Conservation (phyloP, 2,113 vertebrate genomes). For the Centropristis striata region DNA sequence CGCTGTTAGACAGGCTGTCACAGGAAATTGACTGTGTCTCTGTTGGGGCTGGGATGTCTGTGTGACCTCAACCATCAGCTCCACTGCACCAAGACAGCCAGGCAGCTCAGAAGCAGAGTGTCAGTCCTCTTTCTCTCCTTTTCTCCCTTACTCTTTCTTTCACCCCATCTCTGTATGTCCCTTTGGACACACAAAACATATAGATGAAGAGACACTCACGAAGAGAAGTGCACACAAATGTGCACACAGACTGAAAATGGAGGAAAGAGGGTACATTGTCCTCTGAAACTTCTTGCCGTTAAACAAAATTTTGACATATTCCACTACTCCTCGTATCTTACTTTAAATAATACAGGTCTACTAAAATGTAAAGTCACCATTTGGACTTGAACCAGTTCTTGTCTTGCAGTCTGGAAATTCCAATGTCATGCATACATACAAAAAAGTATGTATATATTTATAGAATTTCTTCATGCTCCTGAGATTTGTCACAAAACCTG, state of each 20-base stretch:
- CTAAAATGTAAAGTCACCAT: background rate
- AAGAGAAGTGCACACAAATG: background rate
- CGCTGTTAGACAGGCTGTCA: slow-evolving; percentile 49
- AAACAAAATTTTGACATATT: background rate
- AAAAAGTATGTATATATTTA: background rate
- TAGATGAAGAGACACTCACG: background rate
- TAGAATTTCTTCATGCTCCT: background rate
- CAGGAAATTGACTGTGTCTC: slow-evolving; percentile 49
- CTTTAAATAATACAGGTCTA: background rate
- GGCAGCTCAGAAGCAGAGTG: slow-evolving; percentile 27
- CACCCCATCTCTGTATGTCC: background rate
- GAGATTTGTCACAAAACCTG: background rate
- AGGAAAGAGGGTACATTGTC: background rate
- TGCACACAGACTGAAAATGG: background rate
- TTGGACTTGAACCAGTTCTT: background rate
- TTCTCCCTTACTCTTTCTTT: background rate
- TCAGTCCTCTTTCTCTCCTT: slow-evolving; percentile 7
- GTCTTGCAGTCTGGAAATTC: background rate
- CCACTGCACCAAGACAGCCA: slow-evolving; percentile 57
- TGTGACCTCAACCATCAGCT: slow-evolving; percentile 71
- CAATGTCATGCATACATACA: background rate
- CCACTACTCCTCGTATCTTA: background rate
- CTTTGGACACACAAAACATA: background rate
- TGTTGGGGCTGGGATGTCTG: slow-evolving; percentile 42
- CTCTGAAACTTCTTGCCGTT: background rate